Evolutionary conservation across 2,888 invertebrate species (phyloP), one percentile per base, ranked within the genome.

Genomic region (Ptychoptera contaminata): DNA sequence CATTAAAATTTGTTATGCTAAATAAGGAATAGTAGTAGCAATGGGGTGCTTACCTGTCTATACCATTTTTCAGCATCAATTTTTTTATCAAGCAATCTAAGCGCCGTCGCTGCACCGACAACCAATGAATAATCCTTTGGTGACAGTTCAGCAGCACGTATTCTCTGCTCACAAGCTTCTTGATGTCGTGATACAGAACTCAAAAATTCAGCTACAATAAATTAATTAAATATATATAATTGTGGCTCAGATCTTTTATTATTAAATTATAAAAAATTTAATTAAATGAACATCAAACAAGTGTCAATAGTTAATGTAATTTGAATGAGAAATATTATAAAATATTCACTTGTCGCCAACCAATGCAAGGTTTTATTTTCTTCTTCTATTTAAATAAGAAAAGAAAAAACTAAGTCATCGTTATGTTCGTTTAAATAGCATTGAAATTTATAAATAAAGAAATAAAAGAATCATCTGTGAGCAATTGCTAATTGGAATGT

Each of bases 51-150:
- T 23, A 84, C 92, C 61, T 78, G 76, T 45, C 83, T 74, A 67
- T 94, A 94, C 79, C 87, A 87, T 46, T 74, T 68, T 61, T 93
- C 93, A 0, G 93, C 91, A 50, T 86, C 82, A 35, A 73, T 71
- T 55, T 85, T 82, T 44, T 83, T 75, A 45, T 82, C 79, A 15
- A 86, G 81, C 58, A 90, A 81, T 41, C 92, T 71, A 53, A 92
- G 71, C 1, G 88, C 84, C 29, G 90, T 85, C 32, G 93, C 94
- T 12, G 91, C 87, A 31, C 86, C 82, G 49, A 91, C 85, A 16
- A 86, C 79, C 39, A 91, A 70, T 49, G 82, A 82, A 62, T 88
- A 85, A 60, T 92, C 87, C 32, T 73, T 69, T 0, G 87, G 82
- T 40, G 80, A 74, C 46, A 90, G 65, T 53, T 81, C 77, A 0